Conservation (phyloP, 2,113 vertebrate species). For the Coturnix japonica region DNA sequence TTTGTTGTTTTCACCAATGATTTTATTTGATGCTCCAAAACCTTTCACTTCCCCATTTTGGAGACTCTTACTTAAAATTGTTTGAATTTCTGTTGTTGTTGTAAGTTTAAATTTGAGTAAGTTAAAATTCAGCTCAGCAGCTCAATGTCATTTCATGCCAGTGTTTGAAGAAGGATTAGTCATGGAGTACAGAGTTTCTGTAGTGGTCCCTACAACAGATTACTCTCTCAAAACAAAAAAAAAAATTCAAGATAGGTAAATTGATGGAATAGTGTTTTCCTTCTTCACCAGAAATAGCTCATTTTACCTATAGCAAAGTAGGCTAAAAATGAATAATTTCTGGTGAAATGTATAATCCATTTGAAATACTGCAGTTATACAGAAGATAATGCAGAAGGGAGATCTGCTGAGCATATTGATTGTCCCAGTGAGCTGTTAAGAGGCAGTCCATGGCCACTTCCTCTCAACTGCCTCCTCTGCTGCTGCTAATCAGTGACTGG, state of each 20-base stretch:
- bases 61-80: background rate
- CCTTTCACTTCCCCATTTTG: background rate
- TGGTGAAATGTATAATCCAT: background rate
- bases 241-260: background rate
- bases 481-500: background rate
- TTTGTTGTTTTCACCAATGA: background rate
- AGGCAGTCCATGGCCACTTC: background rate
- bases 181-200: background rate
- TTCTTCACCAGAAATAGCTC: background rate
- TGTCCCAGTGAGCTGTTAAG: background rate
- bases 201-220: background rate
- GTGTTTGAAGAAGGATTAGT: background rate
- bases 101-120: background rate
- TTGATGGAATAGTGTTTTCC: background rate
- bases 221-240: background rate
- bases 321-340: background rate
- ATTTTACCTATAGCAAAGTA: background rate
- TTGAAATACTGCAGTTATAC: background rate
- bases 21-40: background rate
- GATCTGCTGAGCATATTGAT: background rate
- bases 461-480: background rate
- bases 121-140: background rate
- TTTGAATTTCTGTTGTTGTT: background rate
- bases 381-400: background rate
- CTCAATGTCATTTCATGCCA: background rate